Base-by-base conservation (phyloP, 2,797 vertebrate species). In the Limnodromus scolopaceus region DNA sequence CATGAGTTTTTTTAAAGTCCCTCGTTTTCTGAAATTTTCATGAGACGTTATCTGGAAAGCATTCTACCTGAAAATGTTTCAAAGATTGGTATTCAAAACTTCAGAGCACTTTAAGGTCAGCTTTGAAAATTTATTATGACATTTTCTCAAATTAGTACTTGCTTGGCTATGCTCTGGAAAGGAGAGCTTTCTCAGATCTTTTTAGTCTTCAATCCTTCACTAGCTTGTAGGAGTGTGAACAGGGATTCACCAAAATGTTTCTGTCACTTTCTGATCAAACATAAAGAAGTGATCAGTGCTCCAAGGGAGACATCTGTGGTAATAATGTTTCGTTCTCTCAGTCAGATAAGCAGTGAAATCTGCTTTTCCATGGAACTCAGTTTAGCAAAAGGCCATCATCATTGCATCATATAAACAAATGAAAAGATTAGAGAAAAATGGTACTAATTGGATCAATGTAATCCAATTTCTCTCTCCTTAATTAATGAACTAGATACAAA, bases 51-150 rank as follows among this genome's bases (percentile, higher is more conserved):
- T 51, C 39, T 32, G 46, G 46, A 92, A 82, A 55, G 2, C 13
- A 25, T 51, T 88, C n/a, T 61, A 13, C 25, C 20, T 60, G 54
- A 74, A 87, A 82, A 74, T 5, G 3, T 77, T 84, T 89, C 46
- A 48, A 28, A 64, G 39, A 60, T 25, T 91, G 66, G 5, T 48
- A 70, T 82, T 84, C 74, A 82, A 89, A 95, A 83, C 45, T 79
- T 91, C 32, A 85, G 68, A 60, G 17, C 6, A 34, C 71, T 87
- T 89, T 72, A 87, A 93, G 58, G 75, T 79, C 70, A 63, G 36
- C 36, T 92, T 95, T 91, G 87, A 89, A 95, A 93, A 66, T 49
- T 36, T 87, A 48, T 70, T 43, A 12, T 87, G 92, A 84, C 43
- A 77, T 79, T 90, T 89, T 89, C 84, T 74, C 74, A 92, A 77